phyloP scores from a whole-genome alignment of 2,888 invertebrate genomes.

The Siphlonurus alternatus region DNA sequence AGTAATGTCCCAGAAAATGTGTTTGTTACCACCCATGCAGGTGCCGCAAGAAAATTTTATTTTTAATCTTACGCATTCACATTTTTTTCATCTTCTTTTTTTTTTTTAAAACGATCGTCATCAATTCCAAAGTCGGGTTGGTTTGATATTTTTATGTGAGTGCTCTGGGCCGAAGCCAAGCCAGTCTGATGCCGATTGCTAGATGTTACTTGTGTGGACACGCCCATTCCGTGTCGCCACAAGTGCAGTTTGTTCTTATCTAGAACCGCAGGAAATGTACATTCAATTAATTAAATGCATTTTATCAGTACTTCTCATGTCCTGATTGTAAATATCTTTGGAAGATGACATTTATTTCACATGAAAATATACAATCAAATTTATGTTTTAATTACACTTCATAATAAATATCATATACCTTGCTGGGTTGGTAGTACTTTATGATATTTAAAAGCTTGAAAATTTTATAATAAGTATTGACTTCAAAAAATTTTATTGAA shows the following conservation, averaged over 20 bases:
- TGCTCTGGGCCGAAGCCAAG: not conserved
- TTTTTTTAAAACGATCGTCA: not conserved
- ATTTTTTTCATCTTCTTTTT: not conserved
- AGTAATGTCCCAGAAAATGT: not conserved
- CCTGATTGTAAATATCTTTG: too few relatives aligned
- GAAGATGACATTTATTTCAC: too few relatives aligned
- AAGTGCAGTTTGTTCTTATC: not conserved
- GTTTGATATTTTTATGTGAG: not conserved
- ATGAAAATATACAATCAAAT: too few relatives aligned
- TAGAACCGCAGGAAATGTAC: not conserved
- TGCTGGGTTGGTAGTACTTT: too few relatives aligned
- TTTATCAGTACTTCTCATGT: too few relatives aligned
- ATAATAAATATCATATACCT: too few relatives aligned
- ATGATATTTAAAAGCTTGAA: too few relatives aligned
- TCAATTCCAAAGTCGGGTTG: not conserved
- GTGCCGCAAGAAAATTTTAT: not conserved
- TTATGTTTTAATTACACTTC: too few relatives aligned
- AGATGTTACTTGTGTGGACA: not conserved
- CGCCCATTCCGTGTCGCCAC: not conserved
- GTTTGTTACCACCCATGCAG: not conserved
- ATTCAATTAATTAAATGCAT: too few relatives aligned
- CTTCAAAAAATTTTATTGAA: too few relatives aligned
- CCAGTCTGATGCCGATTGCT: not conserved
- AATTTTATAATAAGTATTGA: too few relatives aligned
- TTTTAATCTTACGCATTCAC: not conserved